Evolutionary conservation across 2,888 invertebrate species (phyloP), one percentile per base, ranked within the genome.

Genomic region (Eretmocerus hayati): DNA sequence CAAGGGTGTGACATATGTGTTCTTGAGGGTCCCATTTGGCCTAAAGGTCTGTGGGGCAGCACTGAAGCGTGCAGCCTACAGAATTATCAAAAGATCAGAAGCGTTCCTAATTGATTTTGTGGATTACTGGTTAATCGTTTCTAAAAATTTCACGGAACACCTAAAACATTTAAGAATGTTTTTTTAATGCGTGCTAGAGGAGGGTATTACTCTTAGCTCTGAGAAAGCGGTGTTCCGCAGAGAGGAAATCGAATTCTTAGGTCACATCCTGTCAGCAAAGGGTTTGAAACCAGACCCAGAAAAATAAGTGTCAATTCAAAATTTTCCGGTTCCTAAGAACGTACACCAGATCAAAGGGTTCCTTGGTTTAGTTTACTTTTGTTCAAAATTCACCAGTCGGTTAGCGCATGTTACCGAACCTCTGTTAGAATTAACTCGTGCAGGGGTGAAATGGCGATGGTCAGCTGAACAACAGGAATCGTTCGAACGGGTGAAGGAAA

Each of bases 151-250:
- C n/a, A n/a, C n/a, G n/a, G 37, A 37, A 19, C 37, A 37, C n/a
- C 22, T 37, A 21, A 13, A 20, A 8, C 37, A 41, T n/a, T 20
- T 31, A 19, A 21, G 32, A 2, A 15, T 31, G 13, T 11, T 41
- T 4, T 20, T 41, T 15, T 4, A 9, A 4, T 11, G 41, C 3
- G 11, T 30, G 13, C 21, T 8, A 6, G 5, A 2, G 2, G 31
- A 41, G 5, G 19, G 31, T 3, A 13, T 41, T 5, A 41, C 41
- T 5, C 5, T 41, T 6, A 41, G 32, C 20, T 41, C 20, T 31
- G 39, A 45, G 3, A 62, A 61, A 51, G 59, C 52, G 13, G 19
- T 47, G n/a, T 60, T 63, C n/a, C n/a, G n/a, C n/a, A n/a, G n/a
- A n/a, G n/a, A n/a, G n/a, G n/a, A n/a, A n/a, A n/a, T n/a, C n/a